Evolutionary conservation across 1,140 invertebrate genomes (phyloP), one percentile per base, ranked within the genome.

Genomic region (Adoxophyes honmai): DNA sequence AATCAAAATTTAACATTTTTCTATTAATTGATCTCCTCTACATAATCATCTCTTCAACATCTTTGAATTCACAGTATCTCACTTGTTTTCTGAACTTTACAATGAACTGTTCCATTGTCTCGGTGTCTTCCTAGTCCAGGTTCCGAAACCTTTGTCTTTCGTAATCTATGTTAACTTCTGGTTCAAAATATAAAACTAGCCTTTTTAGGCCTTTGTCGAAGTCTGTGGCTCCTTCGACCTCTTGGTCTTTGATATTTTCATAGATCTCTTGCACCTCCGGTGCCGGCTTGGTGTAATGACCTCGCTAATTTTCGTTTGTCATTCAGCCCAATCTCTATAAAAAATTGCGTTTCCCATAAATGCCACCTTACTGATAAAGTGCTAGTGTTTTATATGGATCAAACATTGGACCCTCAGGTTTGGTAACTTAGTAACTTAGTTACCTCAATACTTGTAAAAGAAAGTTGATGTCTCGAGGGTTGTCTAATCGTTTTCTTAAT

Each of bases 91-190:
- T n/a, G 6, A 55, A n/a, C 11, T 28, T 37, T n/a, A 55, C 0
- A 3, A 28, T 11, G 52, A 37, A 55, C 11, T 55, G 52, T 2
- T 55, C 52, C 9, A 37, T 28, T 7, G 52, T 37, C 21, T 55
- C 52, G 7, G 2, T 18, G 4, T 21, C 18, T 1, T 7, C 4
- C 34, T n/a, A 16, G 1, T 1, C 3, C 3, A 55, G 13, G 5
- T 10, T 15, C 2, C 52, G 11, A 38, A 55, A 55, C 10, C 21
- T 38, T 36, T 55, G 52, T n/a, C 52, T 55, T 21, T 55, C 35
- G 28, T 55, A 55, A 1, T 34, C 13, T 9, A 18, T 28, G 13
- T 55, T 55, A 4, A 55, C 15, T 55, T 37, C n/a, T 18, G 52
- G 52, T 9, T 7, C 15, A 55, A n/a, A n/a, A n/a, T n/a, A n/a